Evolutionary conservation across 2,888 invertebrate genomes (phyloP), one percentile per base, ranked within the genome.

Genomic region (Eubasilissa splendida): DNA sequence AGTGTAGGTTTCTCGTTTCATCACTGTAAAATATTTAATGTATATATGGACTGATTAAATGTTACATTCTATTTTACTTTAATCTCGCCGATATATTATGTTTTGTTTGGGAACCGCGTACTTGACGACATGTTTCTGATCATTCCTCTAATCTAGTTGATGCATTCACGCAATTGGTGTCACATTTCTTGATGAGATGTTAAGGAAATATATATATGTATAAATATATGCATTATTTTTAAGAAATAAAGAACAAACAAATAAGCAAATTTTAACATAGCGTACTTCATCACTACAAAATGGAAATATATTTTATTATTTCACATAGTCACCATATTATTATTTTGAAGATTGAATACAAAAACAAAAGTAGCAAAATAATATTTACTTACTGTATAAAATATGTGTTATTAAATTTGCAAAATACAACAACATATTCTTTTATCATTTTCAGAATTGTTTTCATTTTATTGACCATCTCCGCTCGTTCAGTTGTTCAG

Each of bases 391-490:
- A 77, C 73, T 80, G 71, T 80, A 73, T 80, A 77, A 77, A 73
- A 77, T 66, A 80, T 42, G 77, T 80, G 80, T 80, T 82, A 82
- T 54, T 77, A 75, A 81, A 75, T 79, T 83, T 79, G 77, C 77
- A 80, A 75, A 80, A 70, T 63, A 83, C 66, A 78, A 75, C 52
- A 76, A 58, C 4, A 2, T 42, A 42, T 42, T 42, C 42, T 42
- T 42, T 42, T 42, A 42, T 42, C 42, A 42, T 42, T 42, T 42
- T 42, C 42, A 42, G 42, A 42, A 42, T 42, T 42, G 42, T 42
- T 42, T 42, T 42, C 2, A 42, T 42, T 42, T 42, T 42, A 42
- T 42, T 2, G 0, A 5, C 4, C 42, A 4, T 42, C 0, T 5
- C 2, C 7, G 42, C 4, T 42, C 3, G 42, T 5, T 5, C 42